Base-by-base conservation (phyloP, 1,140 invertebrate genomes). In the Pseudachorutes palmiensis region DNA sequence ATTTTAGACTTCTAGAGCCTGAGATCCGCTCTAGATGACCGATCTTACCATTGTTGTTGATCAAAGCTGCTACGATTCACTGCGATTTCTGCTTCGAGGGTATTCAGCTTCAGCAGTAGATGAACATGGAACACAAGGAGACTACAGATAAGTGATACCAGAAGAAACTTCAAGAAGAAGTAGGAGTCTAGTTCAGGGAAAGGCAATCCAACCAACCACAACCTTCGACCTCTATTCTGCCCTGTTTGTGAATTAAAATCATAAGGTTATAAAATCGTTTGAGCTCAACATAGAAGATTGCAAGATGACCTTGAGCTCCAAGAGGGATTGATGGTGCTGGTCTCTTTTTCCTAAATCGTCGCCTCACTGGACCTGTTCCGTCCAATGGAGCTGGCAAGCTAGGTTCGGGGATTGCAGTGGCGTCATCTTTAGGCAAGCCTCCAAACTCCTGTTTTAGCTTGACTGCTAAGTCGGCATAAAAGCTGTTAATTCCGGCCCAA, bases 401-500 rank as follows among this genome's bases (percentile, higher is more conserved):
- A 14, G 5, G 12, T 55, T 55, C 24, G 3, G 9, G 12, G 9
- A 19, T 55, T 55, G 12, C 24, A 26, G 24, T 9, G 51, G 12
- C 9, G 36, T 19, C n/a, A n/a, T 45, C 36, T 9, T 12, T 55
- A 55, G 51, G 14, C 5, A 55, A 5, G 3, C 9, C 24, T 5
- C 5, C 24, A 16, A 24, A 83, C 76, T 90, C 87, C 19, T 81
- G 80, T 66, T 82, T 81, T 24, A 91, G 78, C 0, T 87, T 84
- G 77, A 84, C 83, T 72, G 83, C 79, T 62, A 91, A 78, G 73
- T 84, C 80, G 0, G 79, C 79, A 69, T 84, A 88, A 81, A 88
- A 94, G 74, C 93, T 91, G 76, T 92, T 88, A 57, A 93, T 48
- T 0, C 91, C 88, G 49, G 84, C 79, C 85, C 88, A 89, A 75